phyloP scores from a whole-genome alignment of 2,888 invertebrate genomes.

The Drosophila buzzatii region DNA sequence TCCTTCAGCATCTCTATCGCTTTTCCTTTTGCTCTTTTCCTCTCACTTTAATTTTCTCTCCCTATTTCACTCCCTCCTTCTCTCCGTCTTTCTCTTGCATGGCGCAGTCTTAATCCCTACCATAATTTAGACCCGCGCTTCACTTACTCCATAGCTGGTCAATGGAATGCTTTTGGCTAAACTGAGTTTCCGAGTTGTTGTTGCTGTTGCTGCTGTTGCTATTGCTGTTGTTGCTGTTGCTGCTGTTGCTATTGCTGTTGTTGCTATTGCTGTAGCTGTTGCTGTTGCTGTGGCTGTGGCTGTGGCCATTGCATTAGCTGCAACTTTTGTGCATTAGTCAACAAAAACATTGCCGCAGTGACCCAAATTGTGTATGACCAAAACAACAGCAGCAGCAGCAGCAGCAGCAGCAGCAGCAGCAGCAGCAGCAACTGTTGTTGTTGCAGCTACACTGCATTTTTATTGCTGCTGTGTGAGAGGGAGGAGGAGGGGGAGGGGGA shows the following conservation, averaged over 20 bases:
- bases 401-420: slow-evolving; percentile 30
- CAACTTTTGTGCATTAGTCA: slow-evolving; percentile 59
- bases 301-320: slow-evolving; percentile 32
- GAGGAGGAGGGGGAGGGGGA: slow-evolving; percentile 17
- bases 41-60: background rate
- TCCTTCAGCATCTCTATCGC: too few relatives aligned
- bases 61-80: too few relatives aligned
- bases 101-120: too few relatives aligned
- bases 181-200: slow-evolving; percentile 16
- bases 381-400: slow-evolving; percentile 47
- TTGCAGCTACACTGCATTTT: slow-evolving; percentile 62
- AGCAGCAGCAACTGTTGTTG: slow-evolving; percentile 29
- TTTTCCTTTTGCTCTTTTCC: too few relatives aligned
- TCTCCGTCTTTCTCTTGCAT: background rate
- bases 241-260: slow-evolving; percentile 12
- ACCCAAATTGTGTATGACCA: slow-evolving; percentile 68
- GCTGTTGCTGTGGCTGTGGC: slow-evolving; percentile 15
- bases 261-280: slow-evolving; percentile 15
- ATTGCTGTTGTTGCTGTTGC: slow-evolving; percentile 10
- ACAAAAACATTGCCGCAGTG: slow-evolving; percentile 79
- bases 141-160: slow-evolving; percentile 28
- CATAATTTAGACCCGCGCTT: background rate
- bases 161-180: slow-evolving; percentile 20
- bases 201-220: slow-evolving; percentile 12
- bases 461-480: slow-evolving; percentile 43